Evolutionary conservation across 2,113 vertebrate genomes (phyloP).

Genomic region (Sturnus vulgaris): DNA sequence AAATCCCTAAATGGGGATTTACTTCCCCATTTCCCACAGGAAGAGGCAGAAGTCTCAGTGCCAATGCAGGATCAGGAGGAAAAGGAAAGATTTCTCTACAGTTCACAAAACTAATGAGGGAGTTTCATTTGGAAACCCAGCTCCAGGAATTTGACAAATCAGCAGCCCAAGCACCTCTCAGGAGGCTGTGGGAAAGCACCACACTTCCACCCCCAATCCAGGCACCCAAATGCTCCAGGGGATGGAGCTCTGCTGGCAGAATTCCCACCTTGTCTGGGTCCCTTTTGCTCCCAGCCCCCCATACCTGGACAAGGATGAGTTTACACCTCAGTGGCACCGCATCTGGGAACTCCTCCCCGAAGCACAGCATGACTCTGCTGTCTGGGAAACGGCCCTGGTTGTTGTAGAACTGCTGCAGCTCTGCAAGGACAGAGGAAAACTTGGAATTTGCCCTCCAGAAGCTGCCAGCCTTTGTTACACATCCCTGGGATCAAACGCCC

Average conservation of each 20-base stretch:
- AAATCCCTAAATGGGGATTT: neutral
- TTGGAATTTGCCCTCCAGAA: neutral
- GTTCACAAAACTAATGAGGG: neutral
- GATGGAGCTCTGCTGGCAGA: neutral
- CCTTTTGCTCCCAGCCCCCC: neutral
- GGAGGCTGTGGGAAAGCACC: neutral
- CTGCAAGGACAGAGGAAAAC: constrained; percentile 62
- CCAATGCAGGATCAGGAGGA: neutral
- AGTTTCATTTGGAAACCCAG: neutral
- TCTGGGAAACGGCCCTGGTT: constrained; percentile 85
- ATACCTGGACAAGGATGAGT: constrained; percentile 93
- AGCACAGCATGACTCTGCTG: constrained; percentile 86
- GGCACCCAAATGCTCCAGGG: neutral
- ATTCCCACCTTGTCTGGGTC: neutral
- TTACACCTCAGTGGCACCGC: constrained; percentile 79
- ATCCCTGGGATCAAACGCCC: neutral
- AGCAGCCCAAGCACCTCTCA: neutral
- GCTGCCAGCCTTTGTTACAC: neutral
- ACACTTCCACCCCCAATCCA: neutral
- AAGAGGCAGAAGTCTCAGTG: neutral
- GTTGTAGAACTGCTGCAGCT: constrained; percentile 86
- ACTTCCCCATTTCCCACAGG: neutral
- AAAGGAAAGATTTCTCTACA: neutral
- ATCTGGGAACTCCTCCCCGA: constrained; percentile 92
- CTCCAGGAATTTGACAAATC: neutral